phyloP scores from a whole-genome alignment of 2,888 invertebrate genomes.

The Perdita meconis region DNA sequence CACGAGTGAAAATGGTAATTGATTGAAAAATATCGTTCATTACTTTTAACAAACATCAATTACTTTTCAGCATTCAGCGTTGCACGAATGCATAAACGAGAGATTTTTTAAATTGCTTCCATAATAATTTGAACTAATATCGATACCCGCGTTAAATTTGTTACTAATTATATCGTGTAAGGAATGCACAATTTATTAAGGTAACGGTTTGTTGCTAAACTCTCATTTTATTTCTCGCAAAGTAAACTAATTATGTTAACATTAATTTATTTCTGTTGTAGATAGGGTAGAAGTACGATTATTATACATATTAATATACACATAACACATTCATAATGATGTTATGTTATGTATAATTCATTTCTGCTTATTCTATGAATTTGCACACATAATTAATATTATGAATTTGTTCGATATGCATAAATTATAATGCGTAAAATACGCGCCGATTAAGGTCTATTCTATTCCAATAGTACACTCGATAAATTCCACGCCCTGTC shows the following conservation, averaged over 20 bases:
- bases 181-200: too few relatives aligned
- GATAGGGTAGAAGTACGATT: not conserved
- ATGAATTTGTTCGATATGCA: not conserved
- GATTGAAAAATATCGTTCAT: not conserved
- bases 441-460: not conserved
- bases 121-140: too few relatives aligned
- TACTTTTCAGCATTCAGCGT: too few relatives aligned
- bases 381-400: not conserved
- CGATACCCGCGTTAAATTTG: too few relatives aligned
- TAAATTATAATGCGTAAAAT: slow-evolving; percentile 2
- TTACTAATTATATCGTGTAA: too few relatives aligned
- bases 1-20: not conserved
- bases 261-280: not conserved
- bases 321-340: too few relatives aligned
- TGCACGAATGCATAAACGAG: too few relatives aligned
- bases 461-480: not conserved
- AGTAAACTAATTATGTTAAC: not conserved
- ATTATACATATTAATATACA: not conserved
- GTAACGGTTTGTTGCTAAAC: too few relatives aligned
- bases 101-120: too few relatives aligned
- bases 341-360: slow-evolving; percentile 6
- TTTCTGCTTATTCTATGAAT: not conserved
- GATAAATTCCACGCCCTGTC: not conserved
- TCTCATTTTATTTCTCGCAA: too few relatives aligned
- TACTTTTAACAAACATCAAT: not conserved